Conservation (phyloP, 2,797 vertebrate species). For the Manis crassicaudata region DNA sequence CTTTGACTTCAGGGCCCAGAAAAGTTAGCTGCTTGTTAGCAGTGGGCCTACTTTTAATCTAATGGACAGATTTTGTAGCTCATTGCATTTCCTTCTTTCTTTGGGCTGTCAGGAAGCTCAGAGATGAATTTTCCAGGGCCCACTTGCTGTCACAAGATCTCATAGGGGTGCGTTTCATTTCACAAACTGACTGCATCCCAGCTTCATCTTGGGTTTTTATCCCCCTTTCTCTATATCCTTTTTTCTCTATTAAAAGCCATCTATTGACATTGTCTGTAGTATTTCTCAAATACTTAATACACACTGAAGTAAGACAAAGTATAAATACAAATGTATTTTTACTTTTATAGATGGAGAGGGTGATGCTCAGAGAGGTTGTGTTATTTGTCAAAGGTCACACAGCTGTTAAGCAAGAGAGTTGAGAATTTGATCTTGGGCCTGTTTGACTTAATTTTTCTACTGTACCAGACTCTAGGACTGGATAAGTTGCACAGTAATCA, state of each 20-base stretch:
- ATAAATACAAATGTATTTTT: constrained; percentile 19
- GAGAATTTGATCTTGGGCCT: neutral
- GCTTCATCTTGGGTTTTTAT: neutral
- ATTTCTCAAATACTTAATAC: neutral
- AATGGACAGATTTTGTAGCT: neutral
- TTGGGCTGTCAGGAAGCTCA: neutral
- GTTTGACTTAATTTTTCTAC: constrained; percentile 17
- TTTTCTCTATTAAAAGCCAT: neutral
- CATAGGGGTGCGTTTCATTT: neutral
- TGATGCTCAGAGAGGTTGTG: neutral
- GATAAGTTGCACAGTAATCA: neutral
- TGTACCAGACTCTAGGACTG: neutral
- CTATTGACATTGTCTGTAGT: neutral
- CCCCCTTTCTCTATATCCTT: neutral
- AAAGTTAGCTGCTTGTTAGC: neutral
- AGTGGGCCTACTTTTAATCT: neutral
- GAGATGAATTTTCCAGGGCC: neutral
- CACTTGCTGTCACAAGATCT: neutral
- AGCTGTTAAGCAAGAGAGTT: neutral
- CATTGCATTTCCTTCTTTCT: neutral
- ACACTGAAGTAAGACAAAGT: neutral
- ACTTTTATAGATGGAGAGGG: neutral
- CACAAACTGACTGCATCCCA: neutral
- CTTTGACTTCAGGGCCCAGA: neutral
- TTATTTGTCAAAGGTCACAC: constrained; percentile 6